Conservation (phyloP, 2,888 invertebrate species). For the Fissipunctia ypsillon region DNA sequence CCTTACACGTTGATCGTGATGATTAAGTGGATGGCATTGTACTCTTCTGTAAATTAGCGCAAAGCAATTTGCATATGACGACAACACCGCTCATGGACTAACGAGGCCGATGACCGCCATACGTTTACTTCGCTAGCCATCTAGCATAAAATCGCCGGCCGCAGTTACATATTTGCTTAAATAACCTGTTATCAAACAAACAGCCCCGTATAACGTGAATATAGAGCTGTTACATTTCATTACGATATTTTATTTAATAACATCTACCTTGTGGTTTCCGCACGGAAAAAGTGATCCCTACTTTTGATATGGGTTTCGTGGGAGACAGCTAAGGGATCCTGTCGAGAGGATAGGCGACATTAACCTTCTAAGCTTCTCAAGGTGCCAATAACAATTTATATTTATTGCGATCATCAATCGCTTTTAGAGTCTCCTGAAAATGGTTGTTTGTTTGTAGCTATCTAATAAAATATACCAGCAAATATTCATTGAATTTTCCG, state of each 20-base stretch:
- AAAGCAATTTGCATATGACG: constrained; percentile 80
- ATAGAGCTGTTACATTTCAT: constrained; percentile 24
- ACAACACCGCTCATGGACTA: constrained; percentile 75
- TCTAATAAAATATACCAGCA: neutral
- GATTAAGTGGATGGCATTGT: constrained; percentile 66
- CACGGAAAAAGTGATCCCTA: constrained; percentile 1
- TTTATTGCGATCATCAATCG: constrained; percentile 24
- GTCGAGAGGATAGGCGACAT: constrained; percentile 6
- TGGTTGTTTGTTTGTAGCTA: constrained; percentile 16
- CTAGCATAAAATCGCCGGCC: constrained; percentile 74
- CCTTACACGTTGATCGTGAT: constrained; percentile 50
- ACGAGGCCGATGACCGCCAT: constrained; percentile 83
- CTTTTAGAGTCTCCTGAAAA: constrained; percentile 12
- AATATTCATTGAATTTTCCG: neutral
- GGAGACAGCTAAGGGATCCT: neutral
- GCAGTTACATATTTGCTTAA: constrained; percentile 66
- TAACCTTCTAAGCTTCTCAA: constrained; percentile 17
- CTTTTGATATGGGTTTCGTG: neutral
- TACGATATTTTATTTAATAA: constrained; percentile 28
- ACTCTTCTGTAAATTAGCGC: constrained; percentile 79
- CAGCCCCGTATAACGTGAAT: constrained; percentile 18
- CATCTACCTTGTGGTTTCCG: neutral
- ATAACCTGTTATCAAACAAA: constrained; percentile 63
- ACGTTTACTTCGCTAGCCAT: constrained; percentile 72
- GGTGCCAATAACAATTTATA: constrained; percentile 39